Evolutionary conservation across 2,113 vertebrate species (phyloP).

Genomic region (Corythaixoides concolor): DNA sequence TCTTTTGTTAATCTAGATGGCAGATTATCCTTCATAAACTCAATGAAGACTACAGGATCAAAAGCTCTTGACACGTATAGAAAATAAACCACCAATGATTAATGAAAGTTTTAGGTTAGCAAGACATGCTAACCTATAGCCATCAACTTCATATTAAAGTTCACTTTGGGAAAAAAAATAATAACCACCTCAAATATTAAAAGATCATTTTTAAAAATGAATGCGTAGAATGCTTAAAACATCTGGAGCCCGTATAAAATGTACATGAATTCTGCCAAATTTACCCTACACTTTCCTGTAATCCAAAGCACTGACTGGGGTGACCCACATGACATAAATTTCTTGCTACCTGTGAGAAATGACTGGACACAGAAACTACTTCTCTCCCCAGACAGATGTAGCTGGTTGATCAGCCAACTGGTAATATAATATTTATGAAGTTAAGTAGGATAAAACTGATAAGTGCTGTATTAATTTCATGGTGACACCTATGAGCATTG

Average conservation of each 20-base stretch:
- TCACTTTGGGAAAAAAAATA: too few species aligned
- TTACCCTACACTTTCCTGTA: slow-evolving; percentile 11
- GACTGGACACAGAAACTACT: not conserved
- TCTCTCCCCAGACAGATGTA: not conserved
- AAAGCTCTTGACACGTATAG: not conserved
- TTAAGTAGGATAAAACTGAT: not conserved
- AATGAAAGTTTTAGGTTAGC: not conserved
- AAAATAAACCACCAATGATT: not conserved
- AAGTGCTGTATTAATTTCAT: not conserved
- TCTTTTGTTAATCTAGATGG: not conserved
- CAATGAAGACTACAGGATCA: not conserved
- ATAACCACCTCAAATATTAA: not conserved
- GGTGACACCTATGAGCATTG: not conserved
- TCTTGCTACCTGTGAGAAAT: slow-evolving; percentile 13
- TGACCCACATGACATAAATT: not conserved
- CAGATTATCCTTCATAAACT: not conserved
- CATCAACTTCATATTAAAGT: not conserved
- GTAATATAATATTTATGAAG: not conserved
- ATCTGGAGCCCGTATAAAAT: not conserved
- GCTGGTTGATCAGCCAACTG: not conserved
- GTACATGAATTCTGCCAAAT: slow-evolving; percentile 22
- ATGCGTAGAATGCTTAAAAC: not conserved
- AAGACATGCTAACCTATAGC: not conserved
- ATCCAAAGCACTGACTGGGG: not conserved
- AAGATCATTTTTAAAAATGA: not conserved